phyloP scores from a whole-genome alignment of 2,888 invertebrate species.

The Danaus chrysippus region DNA sequence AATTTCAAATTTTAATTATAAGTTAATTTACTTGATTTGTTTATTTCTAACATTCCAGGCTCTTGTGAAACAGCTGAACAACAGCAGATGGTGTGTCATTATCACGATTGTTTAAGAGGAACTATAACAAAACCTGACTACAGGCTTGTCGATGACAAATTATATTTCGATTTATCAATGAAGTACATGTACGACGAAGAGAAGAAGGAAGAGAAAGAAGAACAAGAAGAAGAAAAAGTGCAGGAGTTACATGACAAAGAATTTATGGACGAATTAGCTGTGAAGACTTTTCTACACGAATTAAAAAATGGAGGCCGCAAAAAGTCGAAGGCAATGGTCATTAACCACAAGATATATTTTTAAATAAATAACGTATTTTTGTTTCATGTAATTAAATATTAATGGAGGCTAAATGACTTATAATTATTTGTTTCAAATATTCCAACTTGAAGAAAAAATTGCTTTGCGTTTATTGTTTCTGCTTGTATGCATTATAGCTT shows the following conservation, averaged over 20 bases:
- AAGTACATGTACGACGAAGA: constrained; percentile 52
- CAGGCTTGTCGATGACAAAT: constrained; percentile 64
- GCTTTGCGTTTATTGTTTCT: too few species aligned
- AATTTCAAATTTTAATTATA: background rate
- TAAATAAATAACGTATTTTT: constrained; percentile 35
- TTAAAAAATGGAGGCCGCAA: constrained; percentile 36
- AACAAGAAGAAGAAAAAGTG: constrained; percentile 14
- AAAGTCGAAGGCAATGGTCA: constrained; percentile 68
- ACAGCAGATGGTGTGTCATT: constrained; percentile 78
- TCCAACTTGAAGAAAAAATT: too few species aligned
- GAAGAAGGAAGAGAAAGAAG: constrained; percentile 29
- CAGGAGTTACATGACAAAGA: constrained; percentile 16
- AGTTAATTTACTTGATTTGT: too few species aligned
- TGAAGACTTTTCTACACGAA: constrained; percentile 33
- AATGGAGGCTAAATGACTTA: background rate
- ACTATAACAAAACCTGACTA: constrained; percentile 66
- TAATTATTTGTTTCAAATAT: too few species aligned
- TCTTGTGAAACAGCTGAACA: constrained; percentile 82
- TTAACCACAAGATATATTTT: constrained; percentile 73
- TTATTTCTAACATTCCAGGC: constrained; percentile 49
- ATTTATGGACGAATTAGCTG: constrained; percentile 23
- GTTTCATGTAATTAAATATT: constrained; percentile 13
- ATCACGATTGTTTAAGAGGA: constrained; percentile 78
- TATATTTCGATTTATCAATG: constrained; percentile 67
- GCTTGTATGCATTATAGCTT: too few species aligned